Evolutionary conservation across 2,113 vertebrate species (phyloP).

Genomic region (Bos javanicus): DNA sequence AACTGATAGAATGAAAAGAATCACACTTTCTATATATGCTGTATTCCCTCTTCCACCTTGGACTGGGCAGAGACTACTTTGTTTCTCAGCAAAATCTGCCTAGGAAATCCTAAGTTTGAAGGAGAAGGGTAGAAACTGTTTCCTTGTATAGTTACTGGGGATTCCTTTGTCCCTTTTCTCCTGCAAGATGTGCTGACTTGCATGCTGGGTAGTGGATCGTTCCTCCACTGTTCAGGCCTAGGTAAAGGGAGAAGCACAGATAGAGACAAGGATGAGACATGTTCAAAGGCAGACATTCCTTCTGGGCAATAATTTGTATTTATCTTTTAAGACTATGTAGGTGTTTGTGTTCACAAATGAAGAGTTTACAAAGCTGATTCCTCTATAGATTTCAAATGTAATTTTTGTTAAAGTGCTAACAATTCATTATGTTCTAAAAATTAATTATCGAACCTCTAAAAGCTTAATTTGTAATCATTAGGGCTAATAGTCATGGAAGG

Average conservation of each 20-base stretch:
- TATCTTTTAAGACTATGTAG: background rate
- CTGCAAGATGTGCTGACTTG: background rate
- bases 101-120: background rate
- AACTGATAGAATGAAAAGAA: background rate
- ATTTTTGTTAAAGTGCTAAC: constrained; percentile 33
- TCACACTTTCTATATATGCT: background rate
- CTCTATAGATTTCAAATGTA: constrained; percentile 12
- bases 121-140: background rate
- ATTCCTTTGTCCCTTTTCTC: background rate
- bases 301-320: background rate
- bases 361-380: background rate
- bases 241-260: background rate
- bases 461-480: background rate
- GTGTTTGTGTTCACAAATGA: background rate
- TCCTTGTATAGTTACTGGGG: background rate
- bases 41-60: background rate
- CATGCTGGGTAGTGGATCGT: background rate
- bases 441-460: background rate
- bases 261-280: background rate
- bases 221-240: background rate
- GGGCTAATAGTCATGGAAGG: background rate
- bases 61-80: background rate
- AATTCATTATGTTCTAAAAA: constrained; percentile 1
- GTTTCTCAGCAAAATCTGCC: background rate
- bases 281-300: background rate